Evolutionary conservation across 1,140 invertebrate species (phyloP).

Genomic region (Bombus huntii): DNA sequence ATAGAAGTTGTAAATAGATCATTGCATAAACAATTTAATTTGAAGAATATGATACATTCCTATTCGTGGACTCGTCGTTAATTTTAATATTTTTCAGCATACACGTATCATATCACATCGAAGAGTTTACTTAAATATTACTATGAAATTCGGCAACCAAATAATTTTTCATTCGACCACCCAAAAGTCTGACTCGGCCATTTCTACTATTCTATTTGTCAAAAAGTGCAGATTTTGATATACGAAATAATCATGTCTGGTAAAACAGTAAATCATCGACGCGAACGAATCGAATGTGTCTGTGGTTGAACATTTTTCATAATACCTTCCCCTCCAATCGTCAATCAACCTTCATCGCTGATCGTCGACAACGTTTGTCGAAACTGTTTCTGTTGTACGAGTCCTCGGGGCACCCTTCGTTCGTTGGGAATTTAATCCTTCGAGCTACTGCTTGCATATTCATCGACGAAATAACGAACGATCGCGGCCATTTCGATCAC

Average conservation of each 20-base stretch:
- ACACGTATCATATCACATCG: not conserved
- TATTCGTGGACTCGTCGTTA: not conserved
- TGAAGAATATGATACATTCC: not conserved
- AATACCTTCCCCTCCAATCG: not conserved
- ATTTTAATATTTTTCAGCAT: too few species aligned
- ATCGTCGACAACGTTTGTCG: slow-evolving; percentile 5
- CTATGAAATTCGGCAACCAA: not conserved
- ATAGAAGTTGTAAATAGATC: too few species aligned
- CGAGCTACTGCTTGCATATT: not conserved
- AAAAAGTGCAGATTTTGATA: too few species aligned
- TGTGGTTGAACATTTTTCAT: not conserved
- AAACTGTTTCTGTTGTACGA: not conserved
- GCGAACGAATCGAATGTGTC: not conserved
- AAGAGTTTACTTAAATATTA: not conserved
- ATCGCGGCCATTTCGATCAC: not conserved
- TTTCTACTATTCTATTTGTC: not conserved
- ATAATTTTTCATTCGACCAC: not conserved
- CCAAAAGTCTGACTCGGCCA: not conserved
- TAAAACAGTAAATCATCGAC: not conserved
- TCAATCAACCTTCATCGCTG: not conserved
- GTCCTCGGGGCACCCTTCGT: not conserved
- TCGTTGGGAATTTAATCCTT: not conserved
- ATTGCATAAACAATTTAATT: too few species aligned
- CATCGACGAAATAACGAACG: not conserved
- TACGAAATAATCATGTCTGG: not conserved